Base-by-base conservation (phyloP, 2,888 invertebrate genomes). In the Lasioglossum lativentre region DNA sequence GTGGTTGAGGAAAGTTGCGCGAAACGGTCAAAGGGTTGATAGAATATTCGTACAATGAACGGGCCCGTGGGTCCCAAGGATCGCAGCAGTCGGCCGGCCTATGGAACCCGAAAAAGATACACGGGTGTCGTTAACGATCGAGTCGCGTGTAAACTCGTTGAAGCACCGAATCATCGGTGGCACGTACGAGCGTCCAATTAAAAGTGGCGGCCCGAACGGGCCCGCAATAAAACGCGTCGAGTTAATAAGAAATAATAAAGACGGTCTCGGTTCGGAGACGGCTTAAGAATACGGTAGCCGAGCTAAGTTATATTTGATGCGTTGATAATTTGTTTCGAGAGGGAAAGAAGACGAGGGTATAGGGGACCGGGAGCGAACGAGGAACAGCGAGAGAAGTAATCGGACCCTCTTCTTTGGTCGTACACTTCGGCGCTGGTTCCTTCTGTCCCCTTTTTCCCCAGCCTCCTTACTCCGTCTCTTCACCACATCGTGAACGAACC, bases 251-350 rank as follows among this genome's bases (percentile, higher is more conserved):
- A 89, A 86, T 87, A 86, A 88, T 88, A 89, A 89, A 89, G 88
- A 87, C 87, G 52, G 89, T 72, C 80, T 45, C 71, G 86, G 86
- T 82, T 79, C 80, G 85, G 82, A 78, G 85, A 88, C 86, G 90
- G 87, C 91, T 92, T 89, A 91, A 92, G 92, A 94, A 94, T 94
- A 94, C 94, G 90, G 93, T 93, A 94, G 94, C 94, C 88, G 90
- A 89, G 90, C 92, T 93, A 94, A 94, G 93, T 94, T 94, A 93
- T 92, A 94, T 93, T 93, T 94, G 94, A 94, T 94, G 94, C 94
- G 93, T 94, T 94, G 94, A 93, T 94, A 94, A 94, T 94, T 94
- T 94, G 93, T 93, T 94, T 93, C 91, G 90, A 90, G 92, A 91
- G 90, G 91, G 90, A 87, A 87, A 82, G 83, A 66, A 66, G 34